Evolutionary conservation across 1,140 invertebrate genomes (phyloP).

Genomic region (Drosophila leontia): DNA sequence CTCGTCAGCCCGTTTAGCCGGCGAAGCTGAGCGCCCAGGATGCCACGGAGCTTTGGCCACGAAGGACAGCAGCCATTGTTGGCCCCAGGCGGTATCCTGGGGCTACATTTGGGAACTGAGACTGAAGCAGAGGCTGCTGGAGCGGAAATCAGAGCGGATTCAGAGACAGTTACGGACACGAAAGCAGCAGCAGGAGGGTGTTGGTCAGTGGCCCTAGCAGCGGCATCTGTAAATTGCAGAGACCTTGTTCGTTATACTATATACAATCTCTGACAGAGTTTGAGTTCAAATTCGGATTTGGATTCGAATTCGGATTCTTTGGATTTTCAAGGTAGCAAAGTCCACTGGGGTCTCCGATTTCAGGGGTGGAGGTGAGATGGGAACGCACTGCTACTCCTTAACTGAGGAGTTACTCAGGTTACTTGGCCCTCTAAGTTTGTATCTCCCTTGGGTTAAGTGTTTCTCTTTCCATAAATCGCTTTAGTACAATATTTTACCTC

Average conservation of each 20-base stretch:
- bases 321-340: background rate
- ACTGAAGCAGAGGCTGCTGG: conserved; percentile 21
- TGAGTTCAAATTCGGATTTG: background rate
- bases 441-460: background rate
- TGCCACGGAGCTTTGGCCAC: conserved; percentile 51
- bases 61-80: conserved; percentile 30
- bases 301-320: background rate
- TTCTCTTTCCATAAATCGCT: background rate
- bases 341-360: background rate
- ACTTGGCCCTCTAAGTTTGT: background rate
- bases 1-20: conserved; percentile 60
- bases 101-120: conserved; percentile 35
- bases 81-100: conserved; percentile 17
- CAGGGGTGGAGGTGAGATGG: background rate
- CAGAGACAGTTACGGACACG: conserved; percentile 30
- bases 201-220: conserved; percentile 30
- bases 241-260: conserved; percentile 30
- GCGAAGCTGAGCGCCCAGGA: conserved; percentile 55
- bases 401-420: background rate
- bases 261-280: background rate
- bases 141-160: conserved; percentile 18
- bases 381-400: background rate
- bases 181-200: conserved; percentile 5
- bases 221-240: conserved; percentile 52
- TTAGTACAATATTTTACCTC: background rate